phyloP scores from a whole-genome alignment of 2,888 invertebrate genomes.

The Monoplex corrugatus region DNA sequence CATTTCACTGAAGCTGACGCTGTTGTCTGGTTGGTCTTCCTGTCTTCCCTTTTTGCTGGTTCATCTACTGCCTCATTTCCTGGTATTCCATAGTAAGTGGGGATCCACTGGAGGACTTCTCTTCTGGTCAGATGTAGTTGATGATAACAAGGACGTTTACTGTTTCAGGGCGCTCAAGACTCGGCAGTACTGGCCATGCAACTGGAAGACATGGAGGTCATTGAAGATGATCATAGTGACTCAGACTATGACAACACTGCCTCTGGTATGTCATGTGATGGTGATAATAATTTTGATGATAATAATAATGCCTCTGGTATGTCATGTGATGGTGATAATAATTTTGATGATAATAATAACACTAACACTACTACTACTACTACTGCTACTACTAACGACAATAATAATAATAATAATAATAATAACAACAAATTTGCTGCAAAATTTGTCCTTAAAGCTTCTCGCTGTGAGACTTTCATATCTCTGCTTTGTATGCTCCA shows the following conservation, averaged over 20 bases:
- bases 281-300: neutral
- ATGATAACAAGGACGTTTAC: neutral
- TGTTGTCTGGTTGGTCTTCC: too few species aligned
- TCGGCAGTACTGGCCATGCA: constrained; percentile 67
- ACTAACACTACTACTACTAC: too few species aligned
- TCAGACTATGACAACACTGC: constrained; percentile 67
- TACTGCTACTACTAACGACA: too few species aligned
- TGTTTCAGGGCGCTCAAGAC: constrained; percentile 19
- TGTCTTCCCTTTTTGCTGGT: neutral
- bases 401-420: too few species aligned
- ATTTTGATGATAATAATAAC: neutral
- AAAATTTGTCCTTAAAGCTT: neutral
- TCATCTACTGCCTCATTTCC: neutral
- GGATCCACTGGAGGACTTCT: neutral
- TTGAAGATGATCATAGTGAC: constrained; percentile 65
- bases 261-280: constrained; percentile 50
- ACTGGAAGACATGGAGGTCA: constrained; percentile 66
- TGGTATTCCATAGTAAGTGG: neutral
- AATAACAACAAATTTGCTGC: too few species aligned
- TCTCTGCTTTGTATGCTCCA: too few species aligned
- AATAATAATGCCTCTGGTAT: too few species aligned
- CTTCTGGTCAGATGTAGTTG: neutral
- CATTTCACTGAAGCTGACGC: too few species aligned
- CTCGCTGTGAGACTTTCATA: too few species aligned
- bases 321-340: too few species aligned